Evolutionary conservation across 2,888 invertebrate genomes (phyloP), one percentile per base, ranked within the genome.

Genomic region (Scaptomyza reducta): DNA sequence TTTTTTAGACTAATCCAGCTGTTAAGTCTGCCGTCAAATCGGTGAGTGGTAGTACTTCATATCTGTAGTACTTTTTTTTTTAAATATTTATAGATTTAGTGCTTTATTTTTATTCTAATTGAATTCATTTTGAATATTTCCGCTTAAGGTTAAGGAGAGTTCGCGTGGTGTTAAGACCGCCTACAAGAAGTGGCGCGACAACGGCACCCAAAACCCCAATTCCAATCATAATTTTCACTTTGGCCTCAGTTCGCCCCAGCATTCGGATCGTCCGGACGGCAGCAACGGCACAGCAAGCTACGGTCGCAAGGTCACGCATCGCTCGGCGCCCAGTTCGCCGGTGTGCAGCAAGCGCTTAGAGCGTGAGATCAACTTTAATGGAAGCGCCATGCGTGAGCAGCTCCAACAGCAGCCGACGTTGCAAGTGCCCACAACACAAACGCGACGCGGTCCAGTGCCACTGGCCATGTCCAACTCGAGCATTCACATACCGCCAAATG

Each of bases 11-110:
- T 79, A 97, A 97, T 93, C 97, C 97, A 89, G 97, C 97, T 89
- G 95, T 98, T 92, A 97, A 96, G 93, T 96, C 96, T 92, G 97
- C 97, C 89, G 97, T 97, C 66, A 97, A 97, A 94, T 95, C 96
- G 93, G 97, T 97, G 94, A 96, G 96, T 95, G 91, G 90, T 77
- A 55, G 77, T 45, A 51, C 40, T 46, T 11, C 29, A 14, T 10
- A 51, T 29, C 25, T 33, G 0, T 13, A 27, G 18, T 3, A 7
- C 9, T 27, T 11, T 46, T 18, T 6, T 51, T 16, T 33, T 50
- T 51, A 33, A 35, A 38, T 38, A 9, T 16, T 2, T 14, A 3
- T 38, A 35, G n/a, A 7, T 6, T 6, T 6, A 22, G 44, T 16
- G 33, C 3, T 33, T 27, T 14, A 76, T 22, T 57, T 9, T 31